Base-by-base conservation (phyloP, 2,888 invertebrate species). In the Clivina fossor region DNA sequence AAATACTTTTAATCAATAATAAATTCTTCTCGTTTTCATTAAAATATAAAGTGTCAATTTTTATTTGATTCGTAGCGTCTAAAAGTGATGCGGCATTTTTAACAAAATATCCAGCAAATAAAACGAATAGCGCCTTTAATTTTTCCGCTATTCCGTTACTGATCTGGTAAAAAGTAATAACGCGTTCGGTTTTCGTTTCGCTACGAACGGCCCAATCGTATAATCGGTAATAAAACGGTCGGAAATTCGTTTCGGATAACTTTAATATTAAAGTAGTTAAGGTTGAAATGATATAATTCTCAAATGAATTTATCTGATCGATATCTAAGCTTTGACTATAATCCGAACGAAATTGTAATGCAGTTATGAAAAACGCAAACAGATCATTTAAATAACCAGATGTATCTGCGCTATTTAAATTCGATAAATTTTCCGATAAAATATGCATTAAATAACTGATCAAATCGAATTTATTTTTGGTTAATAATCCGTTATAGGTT, bases 91-190 rank as follows among this genome's bases (percentile, higher is more conserved):
- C 85, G 0, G 91, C 86, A 70, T 93, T 88, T 65, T 85, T 85
- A 11, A 95, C 76, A 64, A 93, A 87, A 66, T 90, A 88, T 0
- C 87, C 87, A 40, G 93, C 92, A 70, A 95, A 96, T n/a, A 93
- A 75, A 0, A 90, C 87, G 71, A 95, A 96, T 1, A 97, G 75
- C 3, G 91, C 88, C 72, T 93, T 91, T 3, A 97, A 75, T 58
- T 84, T 83, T 48, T 88, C 86, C 0, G 93, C 90, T 44, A 95
- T 84, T 35, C 82, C 84, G 59, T 81, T 80, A 56, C 90, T 88
- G 24, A 93, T 69, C 81, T 84, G 82, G 70, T 90, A 93, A 71
- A 93, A 95, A 0, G 93, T 92, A 44, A 93, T 85, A 8, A 83
- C 75, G 56, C 90, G 76, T 56, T 85, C 83, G 53, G 82, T 82